phyloP scores from a whole-genome alignment of 2,797 vertebrate species.

The Tarsius wallacei region DNA sequence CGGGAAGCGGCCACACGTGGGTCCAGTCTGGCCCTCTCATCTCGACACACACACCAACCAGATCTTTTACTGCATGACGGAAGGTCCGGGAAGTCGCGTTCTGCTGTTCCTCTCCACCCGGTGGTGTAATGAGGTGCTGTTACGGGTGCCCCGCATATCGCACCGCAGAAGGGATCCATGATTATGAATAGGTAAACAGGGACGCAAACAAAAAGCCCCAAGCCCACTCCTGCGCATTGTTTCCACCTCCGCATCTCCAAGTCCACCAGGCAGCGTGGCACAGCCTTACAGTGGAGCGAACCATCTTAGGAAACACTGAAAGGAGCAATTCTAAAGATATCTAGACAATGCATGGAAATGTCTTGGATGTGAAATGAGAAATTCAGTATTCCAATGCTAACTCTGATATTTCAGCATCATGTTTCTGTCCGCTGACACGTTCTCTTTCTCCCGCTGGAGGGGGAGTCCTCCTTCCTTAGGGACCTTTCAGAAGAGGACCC shows the following conservation, averaged over 20 bases:
- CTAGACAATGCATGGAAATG: neutral
- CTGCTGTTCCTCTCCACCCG: neutral
- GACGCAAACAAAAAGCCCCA: slow-evolving; percentile 71
- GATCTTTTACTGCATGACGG: neutral
- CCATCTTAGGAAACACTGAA: neutral
- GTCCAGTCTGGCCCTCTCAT: slow-evolving; percentile 54
- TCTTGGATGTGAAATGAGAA: neutral
- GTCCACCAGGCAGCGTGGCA: neutral
- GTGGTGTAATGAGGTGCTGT: neutral
- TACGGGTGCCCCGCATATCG: neutral
- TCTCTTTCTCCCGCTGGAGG: neutral
- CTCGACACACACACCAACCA: slow-evolving; percentile 41
- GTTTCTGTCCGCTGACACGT: neutral
- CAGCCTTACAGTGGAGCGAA: neutral
- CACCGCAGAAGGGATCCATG: neutral
- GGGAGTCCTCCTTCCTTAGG: neutral
- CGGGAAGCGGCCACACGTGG: slow-evolving; percentile 57
- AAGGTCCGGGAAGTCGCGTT: slow-evolving; percentile 13
- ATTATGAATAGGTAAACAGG: slow-evolving; percentile 54
- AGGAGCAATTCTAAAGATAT: neutral
- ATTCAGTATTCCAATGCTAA: neutral
- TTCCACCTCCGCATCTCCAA: slow-evolving; percentile 23
- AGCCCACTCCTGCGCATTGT: neutral
- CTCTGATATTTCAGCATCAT: neutral
- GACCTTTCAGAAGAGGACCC: neutral